phyloP scores from a whole-genome alignment of 2,113 vertebrate species.

The Heterochromis multidens region DNA sequence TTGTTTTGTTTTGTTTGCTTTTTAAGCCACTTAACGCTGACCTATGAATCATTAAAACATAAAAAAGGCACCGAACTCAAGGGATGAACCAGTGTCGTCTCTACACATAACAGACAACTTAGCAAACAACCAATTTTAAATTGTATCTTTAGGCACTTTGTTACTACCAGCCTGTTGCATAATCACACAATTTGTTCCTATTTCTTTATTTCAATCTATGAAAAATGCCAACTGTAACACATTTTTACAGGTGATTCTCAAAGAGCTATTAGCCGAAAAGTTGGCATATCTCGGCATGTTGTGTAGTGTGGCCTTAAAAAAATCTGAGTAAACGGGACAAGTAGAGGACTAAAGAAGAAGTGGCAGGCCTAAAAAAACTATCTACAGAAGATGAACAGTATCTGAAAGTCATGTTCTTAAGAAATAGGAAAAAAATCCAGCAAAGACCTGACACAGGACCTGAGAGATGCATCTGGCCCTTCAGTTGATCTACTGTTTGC shows the following conservation, averaged over 20 bases:
- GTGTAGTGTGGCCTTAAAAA: not conserved
- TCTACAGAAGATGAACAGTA: too few relatives aligned
- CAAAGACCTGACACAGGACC: not conserved
- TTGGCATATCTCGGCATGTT: not conserved
- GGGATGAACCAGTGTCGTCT: not conserved
- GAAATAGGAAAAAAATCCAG: too few relatives aligned
- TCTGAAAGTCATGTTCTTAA: too few relatives aligned
- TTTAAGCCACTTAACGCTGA: not conserved
- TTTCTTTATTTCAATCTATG: not conserved
- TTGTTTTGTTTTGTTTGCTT: not conserved
- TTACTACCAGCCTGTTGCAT: not conserved
- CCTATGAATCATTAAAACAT: not conserved
- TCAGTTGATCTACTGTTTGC: not conserved
- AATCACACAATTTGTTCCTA: not conserved
- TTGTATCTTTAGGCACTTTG: not conserved
- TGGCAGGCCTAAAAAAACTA: too few relatives aligned
- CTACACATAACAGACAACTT: not conserved
- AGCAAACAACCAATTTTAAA: not conserved
- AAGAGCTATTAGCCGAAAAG: not conserved
- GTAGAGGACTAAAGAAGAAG: too few relatives aligned
- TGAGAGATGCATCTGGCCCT: not conserved
- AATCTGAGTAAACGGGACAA: too few relatives aligned
- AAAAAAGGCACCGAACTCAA: not conserved
- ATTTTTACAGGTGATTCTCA: not conserved
- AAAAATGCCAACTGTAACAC: not conserved